Evolutionary conservation across 2,797 vertebrate species (phyloP).

Genomic region (Benthosema pterotum): DNA sequence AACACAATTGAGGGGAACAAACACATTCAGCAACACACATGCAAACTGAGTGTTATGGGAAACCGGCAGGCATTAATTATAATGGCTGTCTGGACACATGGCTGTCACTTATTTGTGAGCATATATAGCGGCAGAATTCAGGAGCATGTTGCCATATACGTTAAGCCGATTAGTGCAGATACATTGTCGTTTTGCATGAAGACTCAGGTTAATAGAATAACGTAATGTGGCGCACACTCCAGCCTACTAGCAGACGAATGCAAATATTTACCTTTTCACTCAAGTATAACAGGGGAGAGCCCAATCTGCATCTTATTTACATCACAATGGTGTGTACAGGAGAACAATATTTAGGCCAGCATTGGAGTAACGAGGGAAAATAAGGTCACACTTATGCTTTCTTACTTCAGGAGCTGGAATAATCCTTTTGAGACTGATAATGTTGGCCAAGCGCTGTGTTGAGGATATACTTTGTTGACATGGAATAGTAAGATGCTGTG

Average conservation of each 20-base stretch:
- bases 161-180: conserved; percentile 56
- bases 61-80: conserved; percentile 33
- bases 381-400: conserved; percentile 51
- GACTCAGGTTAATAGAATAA: conserved; percentile 71
- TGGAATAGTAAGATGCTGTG: conserved; percentile 17
- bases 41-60: conserved; percentile 8
- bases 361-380: conserved; percentile 36
- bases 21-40: conserved; percentile 3
- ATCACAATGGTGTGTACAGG: conserved; percentile 59
- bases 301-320: conserved; percentile 75
- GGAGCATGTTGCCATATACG: background rate
- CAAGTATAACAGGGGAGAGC: conserved; percentile 58
- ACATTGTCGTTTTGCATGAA: conserved; percentile 55
- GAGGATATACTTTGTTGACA: conserved; percentile 25
- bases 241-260: conserved; percentile 54
- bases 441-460: conserved; percentile 22
- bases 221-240: conserved; percentile 34
- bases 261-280: conserved; percentile 81
- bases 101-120: conserved; percentile 6
- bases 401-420: conserved; percentile 13
- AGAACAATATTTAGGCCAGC: conserved; percentile 46
- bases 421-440: conserved; percentile 3
- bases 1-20: conserved; percentile 4
- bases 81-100: conserved; percentile 35
- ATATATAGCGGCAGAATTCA: conserved; percentile 16